Base-by-base conservation (phyloP, 2,797 vertebrate species). In the Pseudochirops corinnae region DNA sequence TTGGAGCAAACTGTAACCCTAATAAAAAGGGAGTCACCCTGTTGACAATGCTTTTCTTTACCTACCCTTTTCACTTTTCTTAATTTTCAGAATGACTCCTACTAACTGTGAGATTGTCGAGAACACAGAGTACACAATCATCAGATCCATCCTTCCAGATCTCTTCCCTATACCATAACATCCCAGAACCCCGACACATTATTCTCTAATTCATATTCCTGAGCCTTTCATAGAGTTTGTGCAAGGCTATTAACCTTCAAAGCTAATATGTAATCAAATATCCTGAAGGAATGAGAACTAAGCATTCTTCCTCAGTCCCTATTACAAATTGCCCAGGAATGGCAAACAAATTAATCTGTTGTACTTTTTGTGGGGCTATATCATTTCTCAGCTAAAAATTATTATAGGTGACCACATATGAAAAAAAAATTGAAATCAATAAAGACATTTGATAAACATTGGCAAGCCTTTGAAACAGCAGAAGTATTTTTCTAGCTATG, bases 261-360 rank as follows among this genome's bases (percentile, higher is more conserved):
- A 46, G 52, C 28, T 56, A 6, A 57, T 93, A 93, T 0, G 0
- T 58, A 92, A 97, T 94, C 90, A 0, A 0, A 4, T 94, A 90
- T 62, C 97, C 96, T 57, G 95, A 95, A 95, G 96, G 96, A 98
- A 96, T 52, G 93, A 62, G 95, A 97, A 55, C 87, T 0, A 28
- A 57, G 31, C 91, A 94, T 92, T 92, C 92, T 87, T 2, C 82
- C 96, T 90, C 67, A 93, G 91, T 4, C 0, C 82, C 95, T 62
- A 9, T 58, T 96, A 97, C 93, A 95, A 18, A 57, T 90, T 90
- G 52, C 52, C 60, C 50, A 39, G 93, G 95, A 90, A 94, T 93
- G 93, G 93, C 55, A 95, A 97, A 95, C 92, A 95, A 90, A 94
- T 55, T 96, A 97, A 94, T 95, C 55, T 92, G 55, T 46, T 56